Evolutionary conservation across 2,888 invertebrate species (phyloP), one percentile per base, ranked within the genome.

Genomic region (Metopia argyrocephala): DNA sequence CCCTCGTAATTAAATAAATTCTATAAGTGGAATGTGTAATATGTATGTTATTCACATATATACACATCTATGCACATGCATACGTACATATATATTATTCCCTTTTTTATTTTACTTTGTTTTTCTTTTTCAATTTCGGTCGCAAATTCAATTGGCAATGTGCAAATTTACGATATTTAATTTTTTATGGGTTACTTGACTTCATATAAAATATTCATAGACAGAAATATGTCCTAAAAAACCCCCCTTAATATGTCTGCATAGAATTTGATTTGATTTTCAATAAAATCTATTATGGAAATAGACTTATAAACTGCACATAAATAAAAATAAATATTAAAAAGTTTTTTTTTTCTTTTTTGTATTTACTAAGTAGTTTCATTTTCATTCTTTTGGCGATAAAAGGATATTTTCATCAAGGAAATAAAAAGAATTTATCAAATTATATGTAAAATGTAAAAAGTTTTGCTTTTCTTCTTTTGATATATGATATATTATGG

Each of bases 241-340:
- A 31, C 28, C 31, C 28, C 28, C 20, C 38, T 46, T 48, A 71
- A 65, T 65, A 48, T 48, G 23, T 71, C 21, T 69, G 23, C 52
- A 68, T 50, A 54, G 69, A 76, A 74, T 57, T 74, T 81, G 76
- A 81, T 81, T 81, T 81, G 46, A 76, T 70, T 69, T 81, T 76
- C 64, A 74, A 81, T 81, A 76, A 76, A 76, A 74, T 76, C 65
- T 76, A 76, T 76, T 76, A 69, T 59, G 54, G 31, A 64, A 52
- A 76, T 66, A 21, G 56, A 78, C 52, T 71, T 78, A 54, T 52
- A 71, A 78, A 65, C 25, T 62, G 25, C 54, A 48, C 23, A 76
- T 68, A 69, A 66, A 75, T 46, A 18, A 21, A 52, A 61, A 61
- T 15, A 52, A 21, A 31, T n/a, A n/a, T n/a, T n/a, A n/a, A 1